A percentile compares a stretch with the other conserved stretches of the same genome.
Conservation (phyloP, 2,888 invertebrate species). For the Phengaris alcon region DNA sequence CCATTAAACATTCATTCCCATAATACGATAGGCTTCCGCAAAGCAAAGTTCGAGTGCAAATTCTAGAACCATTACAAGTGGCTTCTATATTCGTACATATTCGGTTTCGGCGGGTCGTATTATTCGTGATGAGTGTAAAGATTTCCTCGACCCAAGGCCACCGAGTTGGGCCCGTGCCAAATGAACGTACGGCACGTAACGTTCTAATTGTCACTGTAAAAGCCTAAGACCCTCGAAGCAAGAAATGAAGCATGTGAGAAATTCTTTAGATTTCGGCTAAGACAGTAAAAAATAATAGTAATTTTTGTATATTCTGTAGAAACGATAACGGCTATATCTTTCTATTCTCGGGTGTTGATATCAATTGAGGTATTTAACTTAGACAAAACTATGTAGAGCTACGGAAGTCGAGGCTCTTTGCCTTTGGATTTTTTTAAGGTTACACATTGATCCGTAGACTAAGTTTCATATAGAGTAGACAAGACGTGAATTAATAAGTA, state of each 20-base stretch:
- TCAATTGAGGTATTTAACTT: too few relatives aligned
- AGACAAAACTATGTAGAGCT: too few relatives aligned
- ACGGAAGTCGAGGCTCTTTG: too few relatives aligned
- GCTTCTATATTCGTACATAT: not conserved
- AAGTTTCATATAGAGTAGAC: not conserved
- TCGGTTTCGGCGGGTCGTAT: not conserved
- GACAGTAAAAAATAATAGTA: not conserved
- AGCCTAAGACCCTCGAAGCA: constrained; percentile 8
- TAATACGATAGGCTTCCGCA: constrained; percentile 1
- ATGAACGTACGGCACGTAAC: not conserved
- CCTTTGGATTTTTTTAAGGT: too few relatives aligned
- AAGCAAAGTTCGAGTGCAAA: not conserved
- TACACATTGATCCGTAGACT: not conserved
- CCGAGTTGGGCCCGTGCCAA: constrained; percentile 9
- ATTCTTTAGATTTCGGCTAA: not conserved
- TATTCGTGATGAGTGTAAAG: constrained; percentile 12
- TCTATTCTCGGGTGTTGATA: too few relatives aligned
- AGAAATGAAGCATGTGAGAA: not conserved
- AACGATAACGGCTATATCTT: too few relatives aligned
- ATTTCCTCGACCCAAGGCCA: constrained; percentile 15
- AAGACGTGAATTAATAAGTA: not conserved
- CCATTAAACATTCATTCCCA: constrained; percentile 1
- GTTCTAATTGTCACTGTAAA: not conserved
- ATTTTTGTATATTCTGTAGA: too few relatives aligned
- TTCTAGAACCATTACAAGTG: not conserved